A percentile compares a stretch with the other conserved stretches of the same genome.
Conservation (phyloP, 2,113 vertebrate species). For the Tachysurus fulvidraco region DNA sequence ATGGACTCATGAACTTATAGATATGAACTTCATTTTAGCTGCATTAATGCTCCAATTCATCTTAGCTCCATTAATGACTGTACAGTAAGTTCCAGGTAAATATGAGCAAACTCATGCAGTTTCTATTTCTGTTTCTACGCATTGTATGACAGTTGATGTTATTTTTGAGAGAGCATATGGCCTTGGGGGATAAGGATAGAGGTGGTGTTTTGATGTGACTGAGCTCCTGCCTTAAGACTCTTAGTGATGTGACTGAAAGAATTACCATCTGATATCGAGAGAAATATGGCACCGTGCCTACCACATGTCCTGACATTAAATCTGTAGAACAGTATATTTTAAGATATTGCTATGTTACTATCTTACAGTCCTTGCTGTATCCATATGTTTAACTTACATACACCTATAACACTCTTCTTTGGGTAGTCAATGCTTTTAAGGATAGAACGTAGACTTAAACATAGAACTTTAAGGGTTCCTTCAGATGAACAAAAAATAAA, state of each 20-base stretch:
- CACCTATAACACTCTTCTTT: neutral
- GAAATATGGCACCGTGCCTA: neutral
- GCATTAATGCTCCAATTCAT: neutral
- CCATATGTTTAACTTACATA: neutral
- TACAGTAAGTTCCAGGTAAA: conserved; percentile 8
- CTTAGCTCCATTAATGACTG: neutral
- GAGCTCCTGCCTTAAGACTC: conserved; percentile 19
- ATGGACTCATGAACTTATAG: neutral
- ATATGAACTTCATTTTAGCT: conserved; percentile 4
- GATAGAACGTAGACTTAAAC: too few relatives aligned
- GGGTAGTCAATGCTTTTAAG: neutral
- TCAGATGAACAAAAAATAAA: neutral
- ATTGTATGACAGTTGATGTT: conserved; percentile 16
- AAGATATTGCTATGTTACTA: neutral
- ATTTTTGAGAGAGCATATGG: conserved; percentile 37
- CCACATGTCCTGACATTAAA: neutral
- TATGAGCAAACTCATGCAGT: conserved; percentile 16
- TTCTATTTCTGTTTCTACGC: neutral
- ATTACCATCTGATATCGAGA: conserved; percentile 26
- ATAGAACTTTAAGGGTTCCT: neutral
- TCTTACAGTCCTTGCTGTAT: neutral
- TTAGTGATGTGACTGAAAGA: conserved; percentile 22
- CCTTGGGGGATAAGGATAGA: conserved; percentile 23
- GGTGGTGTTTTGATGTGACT: conserved; percentile 37
- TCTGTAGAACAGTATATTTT: neutral